Conservation (phyloP, 2,797 vertebrate genomes). For the Scomberomorus guttatus region DNA sequence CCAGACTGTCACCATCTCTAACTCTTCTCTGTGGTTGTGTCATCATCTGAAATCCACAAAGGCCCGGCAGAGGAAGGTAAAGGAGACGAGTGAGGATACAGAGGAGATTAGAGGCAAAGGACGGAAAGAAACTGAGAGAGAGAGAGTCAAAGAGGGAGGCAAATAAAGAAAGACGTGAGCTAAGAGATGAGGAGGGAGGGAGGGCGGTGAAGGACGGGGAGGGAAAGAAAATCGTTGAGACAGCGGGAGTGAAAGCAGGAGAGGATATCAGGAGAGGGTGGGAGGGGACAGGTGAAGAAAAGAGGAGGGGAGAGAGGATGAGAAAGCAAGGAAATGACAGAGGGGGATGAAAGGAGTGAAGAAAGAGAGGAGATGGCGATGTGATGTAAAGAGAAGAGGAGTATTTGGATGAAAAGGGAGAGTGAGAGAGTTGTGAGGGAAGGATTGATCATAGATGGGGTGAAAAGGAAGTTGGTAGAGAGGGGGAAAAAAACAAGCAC, state of each 20-base stretch:
- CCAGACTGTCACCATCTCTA: not conserved
- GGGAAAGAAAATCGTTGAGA: not conserved
- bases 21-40: conserved; percentile 10
- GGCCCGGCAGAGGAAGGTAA: too few relatives aligned
- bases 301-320: not conserved
- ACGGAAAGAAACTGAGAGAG: not conserved
- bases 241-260: not conserved
- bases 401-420: conserved; percentile 2
- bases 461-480: not conserved
- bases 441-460: not conserved
- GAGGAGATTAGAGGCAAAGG: not conserved
- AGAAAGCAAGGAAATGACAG: not conserved
- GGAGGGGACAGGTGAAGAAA: not conserved
- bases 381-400: not conserved
- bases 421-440: not conserved
- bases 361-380: not conserved
- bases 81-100: not conserved
- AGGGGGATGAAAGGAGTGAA: too few relatives aligned
- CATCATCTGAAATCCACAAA: not conserved
- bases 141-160: not conserved
- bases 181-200: not conserved
- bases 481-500: not conserved
- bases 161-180: not conserved
- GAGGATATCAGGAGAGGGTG: not conserved
- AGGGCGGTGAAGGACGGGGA: not conserved